These are phyloP conservation scores for Eupithecia dodoneata DNA, from an alignment of 2,888 invertebrate species.

Conservation along the genomic window DNA sequence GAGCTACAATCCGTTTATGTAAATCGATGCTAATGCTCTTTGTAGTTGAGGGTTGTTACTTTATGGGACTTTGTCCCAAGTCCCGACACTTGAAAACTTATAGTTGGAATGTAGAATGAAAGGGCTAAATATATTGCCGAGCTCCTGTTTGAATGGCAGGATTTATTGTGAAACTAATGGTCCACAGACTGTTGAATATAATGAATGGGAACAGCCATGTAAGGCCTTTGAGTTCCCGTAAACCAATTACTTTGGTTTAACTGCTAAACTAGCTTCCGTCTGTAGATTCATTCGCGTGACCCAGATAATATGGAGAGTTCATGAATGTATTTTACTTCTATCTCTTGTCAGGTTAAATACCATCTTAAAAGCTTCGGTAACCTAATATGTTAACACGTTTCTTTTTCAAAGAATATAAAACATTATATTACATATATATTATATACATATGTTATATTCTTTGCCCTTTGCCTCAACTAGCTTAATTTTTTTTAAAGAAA, in stretches of 20 bases:
- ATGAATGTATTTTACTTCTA: neutral
- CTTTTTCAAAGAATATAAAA: too few species aligned
- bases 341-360: neutral
- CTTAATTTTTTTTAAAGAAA: neutral
- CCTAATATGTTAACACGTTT: neutral
- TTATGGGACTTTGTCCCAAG: conserved; percentile 37
- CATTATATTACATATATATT: too few species aligned
- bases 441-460: too few species aligned
- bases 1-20: conserved; percentile 72
- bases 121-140: conserved; percentile 35
- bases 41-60: conserved; percentile 54
- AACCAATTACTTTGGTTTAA: conserved; percentile 20
- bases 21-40: conserved; percentile 69
- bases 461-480: too few species aligned
- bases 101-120: conserved; percentile 31
- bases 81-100: conserved; percentile 32
- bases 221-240: conserved; percentile 24
- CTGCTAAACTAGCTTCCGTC: neutral
- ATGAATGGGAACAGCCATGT: conserved; percentile 27
- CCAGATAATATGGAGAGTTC: neutral
- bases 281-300: neutral
- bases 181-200: conserved; percentile 35
- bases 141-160: conserved; percentile 33
- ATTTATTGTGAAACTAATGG: conserved; percentile 37
- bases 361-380: neutral